A percentile compares a stretch with the other conserved stretches of the same genome.
Evolutionary conservation across 2,797 vertebrate species (phyloP).

Genomic region (Otolemur crassicaudatus): DNA sequence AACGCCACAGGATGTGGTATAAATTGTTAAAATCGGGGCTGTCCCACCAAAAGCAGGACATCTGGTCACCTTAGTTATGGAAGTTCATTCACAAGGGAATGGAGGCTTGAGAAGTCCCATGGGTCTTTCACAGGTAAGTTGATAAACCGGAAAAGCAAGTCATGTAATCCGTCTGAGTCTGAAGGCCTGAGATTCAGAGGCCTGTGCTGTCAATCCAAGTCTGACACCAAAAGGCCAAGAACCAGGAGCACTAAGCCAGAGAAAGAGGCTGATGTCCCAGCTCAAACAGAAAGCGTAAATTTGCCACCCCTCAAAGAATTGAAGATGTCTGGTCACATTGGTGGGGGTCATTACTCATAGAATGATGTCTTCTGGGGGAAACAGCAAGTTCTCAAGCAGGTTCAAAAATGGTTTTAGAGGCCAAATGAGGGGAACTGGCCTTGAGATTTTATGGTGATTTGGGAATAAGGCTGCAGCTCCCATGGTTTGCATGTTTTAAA

Average conservation of each 20-base stretch:
- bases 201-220: not conserved
- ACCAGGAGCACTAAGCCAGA: not conserved
- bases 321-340: no score
- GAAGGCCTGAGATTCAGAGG: fast-evolving
- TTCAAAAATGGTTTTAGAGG: not conserved
- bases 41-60: no score
- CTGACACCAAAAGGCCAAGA: not conserved
- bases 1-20: no score
- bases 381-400: no score
- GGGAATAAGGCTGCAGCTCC: fast-evolving
- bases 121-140: not conserved
- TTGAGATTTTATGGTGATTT: not conserved
- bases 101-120: not conserved
- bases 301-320: no score
- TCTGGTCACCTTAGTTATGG: no score
- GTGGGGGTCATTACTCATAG: fast-evolving
- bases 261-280: not conserved
- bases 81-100: not conserved
- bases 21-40: no score
- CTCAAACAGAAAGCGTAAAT: not conserved
- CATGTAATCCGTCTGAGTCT: not conserved
- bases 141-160: not conserved
- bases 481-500: not conserved
- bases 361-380: not conserved
- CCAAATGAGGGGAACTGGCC: not conserved